These are phyloP conservation scores for Nannospalax galili DNA, from an alignment of 2,113 vertebrate genomes.

Conservation along the genomic window DNA sequence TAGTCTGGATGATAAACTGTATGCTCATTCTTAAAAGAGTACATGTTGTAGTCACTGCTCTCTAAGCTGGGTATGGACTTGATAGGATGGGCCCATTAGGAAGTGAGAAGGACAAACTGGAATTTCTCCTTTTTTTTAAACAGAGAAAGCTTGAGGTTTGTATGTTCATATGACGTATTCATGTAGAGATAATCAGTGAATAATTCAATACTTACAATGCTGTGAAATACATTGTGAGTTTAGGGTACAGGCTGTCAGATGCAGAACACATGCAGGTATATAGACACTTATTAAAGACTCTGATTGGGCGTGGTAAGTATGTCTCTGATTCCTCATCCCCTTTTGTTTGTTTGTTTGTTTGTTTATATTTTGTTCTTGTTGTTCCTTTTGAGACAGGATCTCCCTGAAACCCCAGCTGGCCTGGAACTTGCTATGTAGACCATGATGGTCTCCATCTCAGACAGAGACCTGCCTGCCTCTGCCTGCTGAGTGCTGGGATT, in stretches of 20 bases:
- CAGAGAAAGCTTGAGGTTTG: neutral
- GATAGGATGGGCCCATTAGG: too few relatives aligned
- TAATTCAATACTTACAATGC: too few relatives aligned
- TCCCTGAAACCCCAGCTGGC: too few relatives aligned
- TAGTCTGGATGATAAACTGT: neutral
- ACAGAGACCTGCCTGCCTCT: too few relatives aligned
- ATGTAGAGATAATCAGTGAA: neutral
- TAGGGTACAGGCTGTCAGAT: neutral
- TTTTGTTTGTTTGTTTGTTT: too few relatives aligned
- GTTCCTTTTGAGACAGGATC: too few relatives aligned
- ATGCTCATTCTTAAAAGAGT: accelerated
- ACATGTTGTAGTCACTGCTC: accelerated
- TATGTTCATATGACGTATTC: neutral
- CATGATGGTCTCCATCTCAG: too few relatives aligned
- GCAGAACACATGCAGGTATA: neutral
- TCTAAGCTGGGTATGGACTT: accelerated
- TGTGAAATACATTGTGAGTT: too few relatives aligned
- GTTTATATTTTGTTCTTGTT: too few relatives aligned
- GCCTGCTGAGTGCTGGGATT: too few relatives aligned
- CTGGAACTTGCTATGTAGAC: too few relatives aligned
- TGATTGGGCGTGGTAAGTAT: neutral
- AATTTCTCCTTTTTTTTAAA: neutral
- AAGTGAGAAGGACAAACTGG: neutral
- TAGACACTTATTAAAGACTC: neutral
- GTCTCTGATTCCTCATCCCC: neutral